Conservation (phyloP, 2,888 invertebrate species). For the Drosophila lacicola region DNA sequence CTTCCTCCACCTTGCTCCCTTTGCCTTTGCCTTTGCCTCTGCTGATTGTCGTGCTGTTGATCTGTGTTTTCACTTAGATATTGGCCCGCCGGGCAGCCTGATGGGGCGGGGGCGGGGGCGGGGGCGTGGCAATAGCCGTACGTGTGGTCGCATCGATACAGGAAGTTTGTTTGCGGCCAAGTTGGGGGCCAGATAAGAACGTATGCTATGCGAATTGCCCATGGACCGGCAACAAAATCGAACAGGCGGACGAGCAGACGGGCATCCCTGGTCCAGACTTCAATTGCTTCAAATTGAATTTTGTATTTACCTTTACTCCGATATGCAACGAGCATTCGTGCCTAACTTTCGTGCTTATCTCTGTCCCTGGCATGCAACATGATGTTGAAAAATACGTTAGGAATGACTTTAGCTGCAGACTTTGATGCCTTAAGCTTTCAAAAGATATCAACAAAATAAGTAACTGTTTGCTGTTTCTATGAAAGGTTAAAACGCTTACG, state of each 20-base stretch:
- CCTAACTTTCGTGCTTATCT: slow-evolving; percentile 12
- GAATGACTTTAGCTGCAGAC: background rate
- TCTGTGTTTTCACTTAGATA: slow-evolving; percentile 79
- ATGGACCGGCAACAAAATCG: slow-evolving; percentile 28
- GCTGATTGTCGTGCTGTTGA: slow-evolving; percentile 79
- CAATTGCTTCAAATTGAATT: slow-evolving; percentile 76
- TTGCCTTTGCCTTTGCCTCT: slow-evolving; percentile 51
- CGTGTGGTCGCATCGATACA: slow-evolving; percentile 72
- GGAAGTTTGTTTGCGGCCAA: slow-evolving; percentile 77
- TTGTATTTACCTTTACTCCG: slow-evolving; percentile 64
- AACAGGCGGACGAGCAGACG: slow-evolving; percentile 23
- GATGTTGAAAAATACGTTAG: slow-evolving; percentile 3
- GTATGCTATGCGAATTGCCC: slow-evolving; percentile 49
- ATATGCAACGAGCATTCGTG: slow-evolving; percentile 29
- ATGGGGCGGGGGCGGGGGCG: slow-evolving; percentile 13
- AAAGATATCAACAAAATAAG: background rate
- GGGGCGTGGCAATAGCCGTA: slow-evolving; percentile 33
- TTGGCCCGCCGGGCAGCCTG: slow-evolving; percentile 53
- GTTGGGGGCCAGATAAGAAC: slow-evolving; percentile 51
- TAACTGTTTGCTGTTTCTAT: background rate
- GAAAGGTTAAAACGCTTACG: background rate
- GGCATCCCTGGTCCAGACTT: slow-evolving; percentile 14
- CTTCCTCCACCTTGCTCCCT: slow-evolving; percentile 24
- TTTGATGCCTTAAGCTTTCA: slow-evolving; percentile 1
- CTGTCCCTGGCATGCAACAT: slow-evolving; percentile 7